A percentile compares a stretch with the other conserved stretches of the same genome.
phyloP scores from a whole-genome alignment of 2,113 vertebrate species.

The Coryphaenoides rupestris region DNA sequence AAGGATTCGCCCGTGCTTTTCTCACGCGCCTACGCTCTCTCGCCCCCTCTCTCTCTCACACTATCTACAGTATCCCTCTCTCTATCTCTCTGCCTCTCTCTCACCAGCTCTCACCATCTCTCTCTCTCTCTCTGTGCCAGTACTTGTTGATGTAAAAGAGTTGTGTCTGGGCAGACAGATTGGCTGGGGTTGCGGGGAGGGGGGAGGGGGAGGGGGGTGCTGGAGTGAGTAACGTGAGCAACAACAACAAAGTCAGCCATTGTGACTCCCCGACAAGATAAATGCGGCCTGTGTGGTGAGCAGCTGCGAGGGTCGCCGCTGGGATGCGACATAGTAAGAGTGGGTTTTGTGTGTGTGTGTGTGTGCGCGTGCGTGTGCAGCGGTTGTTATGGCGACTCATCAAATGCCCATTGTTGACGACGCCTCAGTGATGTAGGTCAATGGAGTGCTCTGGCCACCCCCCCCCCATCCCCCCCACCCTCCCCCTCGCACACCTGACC shows the following conservation, averaged over 20 bases:
- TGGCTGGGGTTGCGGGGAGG: constrained; percentile 30
- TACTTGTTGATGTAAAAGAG: constrained; percentile 41
- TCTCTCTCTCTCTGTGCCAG: constrained; percentile 49
- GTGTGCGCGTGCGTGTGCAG: background rate
- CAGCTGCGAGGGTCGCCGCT: constrained; percentile 31
- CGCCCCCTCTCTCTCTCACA: constrained; percentile 22
- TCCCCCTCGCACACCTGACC: constrained; percentile 32
- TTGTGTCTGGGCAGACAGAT: constrained; percentile 40
- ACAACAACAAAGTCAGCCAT: constrained; percentile 55
- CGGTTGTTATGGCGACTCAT: constrained; percentile 39
- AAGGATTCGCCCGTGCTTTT: constrained; percentile 54
- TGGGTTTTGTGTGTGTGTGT: constrained; percentile 4
- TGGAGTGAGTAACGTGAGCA: background rate
- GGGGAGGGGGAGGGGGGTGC: background rate
- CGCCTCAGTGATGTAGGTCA: constrained; percentile 57
- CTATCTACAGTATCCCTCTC: no score
- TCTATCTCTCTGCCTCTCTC: constrained; percentile 49
- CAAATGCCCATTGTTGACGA: constrained; percentile 59
- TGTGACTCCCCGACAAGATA: constrained; percentile 44
- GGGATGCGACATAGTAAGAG: constrained; percentile 47
- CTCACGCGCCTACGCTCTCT: constrained; percentile 62
- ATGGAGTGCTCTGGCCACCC: constrained; percentile 47
- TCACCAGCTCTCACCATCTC: constrained; percentile 57
- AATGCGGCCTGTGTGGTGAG: constrained; percentile 50
- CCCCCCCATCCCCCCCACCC: constrained; percentile 24